Percentiles rank a stretch among this genome's conserved stretches.
Evolutionary conservation across 92 coral and sea anemone genomes (phyloP).

Genomic region (Zoanthus gigantus): DNA sequence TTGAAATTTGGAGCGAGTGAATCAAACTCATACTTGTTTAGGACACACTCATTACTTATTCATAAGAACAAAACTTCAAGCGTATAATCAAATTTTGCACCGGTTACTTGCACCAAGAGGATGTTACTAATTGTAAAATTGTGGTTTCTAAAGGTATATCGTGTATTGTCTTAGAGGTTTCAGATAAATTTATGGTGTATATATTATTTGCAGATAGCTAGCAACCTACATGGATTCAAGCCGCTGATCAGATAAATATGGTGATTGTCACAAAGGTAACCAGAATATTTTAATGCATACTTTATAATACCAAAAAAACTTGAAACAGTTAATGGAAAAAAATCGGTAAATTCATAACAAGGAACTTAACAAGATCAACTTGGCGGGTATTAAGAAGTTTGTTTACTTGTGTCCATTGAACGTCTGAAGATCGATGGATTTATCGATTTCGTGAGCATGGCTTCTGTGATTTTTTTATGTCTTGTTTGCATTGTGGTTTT

Average conservation of each 20-base stretch:
- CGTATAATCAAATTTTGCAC: conserved; percentile 2
- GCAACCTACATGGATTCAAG: neutral
- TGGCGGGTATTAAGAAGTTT: no score
- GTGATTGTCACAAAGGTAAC: conserved; percentile 48
- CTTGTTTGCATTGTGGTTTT: no score
- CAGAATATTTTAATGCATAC: neutral
- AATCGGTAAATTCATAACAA: no score
- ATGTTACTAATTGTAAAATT: conserved; percentile 19
- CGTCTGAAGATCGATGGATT: no score
- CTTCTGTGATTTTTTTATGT: no score
- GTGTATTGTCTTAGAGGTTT: neutral
- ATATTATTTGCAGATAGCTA: conserved; percentile 11
- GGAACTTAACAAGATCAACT: no score
- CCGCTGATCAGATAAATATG: conserved; percentile 26
- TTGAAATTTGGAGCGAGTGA: neutral
- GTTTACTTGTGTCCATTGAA: no score
- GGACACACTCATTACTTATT: conserved; percentile 37
- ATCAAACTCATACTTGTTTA: conserved; percentile 19
- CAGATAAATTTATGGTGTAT: neutral
- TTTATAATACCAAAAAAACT: conserved; percentile 16
- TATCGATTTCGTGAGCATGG: no score
- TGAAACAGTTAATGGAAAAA: neutral
- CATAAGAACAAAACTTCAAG: conserved; percentile 2
- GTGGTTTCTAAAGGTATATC: conserved; percentile 12
- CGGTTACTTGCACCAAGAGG: conserved; percentile 4